Evolutionary conservation across 2,888 invertebrate genomes (phyloP).

Genomic region (Diarsia brunnea): DNA sequence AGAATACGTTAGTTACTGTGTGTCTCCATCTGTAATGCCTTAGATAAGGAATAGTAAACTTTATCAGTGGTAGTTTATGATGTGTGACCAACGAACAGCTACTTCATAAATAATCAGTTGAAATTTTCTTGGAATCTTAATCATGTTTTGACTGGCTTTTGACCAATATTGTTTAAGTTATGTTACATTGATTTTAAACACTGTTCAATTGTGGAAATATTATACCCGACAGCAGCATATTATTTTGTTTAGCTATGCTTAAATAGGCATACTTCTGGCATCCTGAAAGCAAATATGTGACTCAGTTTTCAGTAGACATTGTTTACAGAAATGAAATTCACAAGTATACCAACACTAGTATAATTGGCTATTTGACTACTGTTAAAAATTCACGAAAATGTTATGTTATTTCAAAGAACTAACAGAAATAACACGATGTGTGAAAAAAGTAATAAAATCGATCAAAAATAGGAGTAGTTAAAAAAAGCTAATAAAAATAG

Average conservation of each 20-base stretch:
- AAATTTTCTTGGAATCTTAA: constrained; percentile 55
- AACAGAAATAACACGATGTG: too few relatives aligned
- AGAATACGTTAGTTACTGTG: constrained; percentile 21
- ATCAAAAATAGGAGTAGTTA: too few relatives aligned
- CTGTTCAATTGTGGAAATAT: constrained; percentile 3
- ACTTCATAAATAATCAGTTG: constrained; percentile 47
- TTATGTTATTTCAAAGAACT: too few relatives aligned
- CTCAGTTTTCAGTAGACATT: background rate
- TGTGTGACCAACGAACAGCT: constrained; percentile 56
- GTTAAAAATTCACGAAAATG: too few relatives aligned
- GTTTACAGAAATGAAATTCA: constrained; percentile 7
- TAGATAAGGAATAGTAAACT: constrained; percentile 55
- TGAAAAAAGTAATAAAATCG: too few relatives aligned
- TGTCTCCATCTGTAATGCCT: constrained; percentile 38
- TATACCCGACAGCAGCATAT: background rate
- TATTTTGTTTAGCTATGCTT: constrained; percentile 8
- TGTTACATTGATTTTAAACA: constrained; percentile 40
- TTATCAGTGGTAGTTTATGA: constrained; percentile 59
- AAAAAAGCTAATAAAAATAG: too few relatives aligned
- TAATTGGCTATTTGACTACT: too few relatives aligned
- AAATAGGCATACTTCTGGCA: background rate
- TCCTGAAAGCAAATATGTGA: background rate
- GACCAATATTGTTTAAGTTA: constrained; percentile 45
- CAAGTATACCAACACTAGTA: background rate
- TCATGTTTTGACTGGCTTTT: constrained; percentile 49